These are phyloP conservation scores for Drosophila histrio DNA, from an alignment of 2,888 invertebrate genomes.

Conservation along the genomic window DNA sequence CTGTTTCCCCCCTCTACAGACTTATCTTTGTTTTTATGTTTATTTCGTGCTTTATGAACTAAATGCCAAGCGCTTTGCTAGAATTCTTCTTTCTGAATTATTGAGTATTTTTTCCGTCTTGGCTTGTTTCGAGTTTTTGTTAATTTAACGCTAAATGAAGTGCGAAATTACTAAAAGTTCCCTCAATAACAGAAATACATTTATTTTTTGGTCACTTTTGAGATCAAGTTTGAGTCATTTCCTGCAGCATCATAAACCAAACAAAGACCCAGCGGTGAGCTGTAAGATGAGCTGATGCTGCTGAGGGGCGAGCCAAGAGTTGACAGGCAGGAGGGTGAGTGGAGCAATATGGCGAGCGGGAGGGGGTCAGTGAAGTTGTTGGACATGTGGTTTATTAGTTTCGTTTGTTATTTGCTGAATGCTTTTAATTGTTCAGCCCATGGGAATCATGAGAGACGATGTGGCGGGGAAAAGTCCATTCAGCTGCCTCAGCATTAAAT, in stretches of 20 bases:
- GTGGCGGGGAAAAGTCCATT: neutral
- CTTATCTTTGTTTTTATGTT: constrained; percentile 45
- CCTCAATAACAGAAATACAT: constrained; percentile 43
- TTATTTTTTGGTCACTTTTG: constrained; percentile 28
- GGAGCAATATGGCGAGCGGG: too few species aligned
- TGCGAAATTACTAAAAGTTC: constrained; percentile 69
- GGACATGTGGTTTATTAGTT: constrained; percentile 61
- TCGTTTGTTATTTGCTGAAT: constrained; percentile 63
- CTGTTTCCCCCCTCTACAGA: neutral
- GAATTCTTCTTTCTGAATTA: constrained; percentile 34
- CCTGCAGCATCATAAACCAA: constrained; percentile 61
- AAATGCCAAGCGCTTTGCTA: constrained; percentile 34
- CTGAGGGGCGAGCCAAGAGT: neutral
- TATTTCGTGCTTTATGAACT: constrained; percentile 62
- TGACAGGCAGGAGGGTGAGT: neutral
- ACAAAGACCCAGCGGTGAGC: constrained; percentile 56
- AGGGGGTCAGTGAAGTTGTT: constrained; percentile 14
- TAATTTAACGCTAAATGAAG: constrained; percentile 79
- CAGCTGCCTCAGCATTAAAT: constrained; percentile 35
- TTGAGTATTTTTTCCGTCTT: constrained; percentile 30
- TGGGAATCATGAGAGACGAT: constrained; percentile 24
- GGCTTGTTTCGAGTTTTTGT: constrained; percentile 39
- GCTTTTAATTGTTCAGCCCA: constrained; percentile 59
- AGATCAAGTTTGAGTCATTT: constrained; percentile 47
- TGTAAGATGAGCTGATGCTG: constrained; percentile 39